Conservation (phyloP, 2,888 invertebrate species). For the Epicampocera succincta region DNA sequence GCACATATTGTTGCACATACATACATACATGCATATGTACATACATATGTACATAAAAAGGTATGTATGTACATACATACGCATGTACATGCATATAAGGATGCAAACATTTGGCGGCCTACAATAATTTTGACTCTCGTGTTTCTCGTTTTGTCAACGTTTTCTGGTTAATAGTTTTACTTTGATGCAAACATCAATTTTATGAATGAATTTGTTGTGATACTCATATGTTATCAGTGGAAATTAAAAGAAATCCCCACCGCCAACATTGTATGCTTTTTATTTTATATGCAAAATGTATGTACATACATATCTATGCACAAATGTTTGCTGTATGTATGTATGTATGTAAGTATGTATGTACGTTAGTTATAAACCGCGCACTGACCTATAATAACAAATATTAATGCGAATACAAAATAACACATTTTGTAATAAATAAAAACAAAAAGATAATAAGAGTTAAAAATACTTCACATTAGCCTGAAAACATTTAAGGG, state of each 20-base stretch:
- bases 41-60: too few species aligned
- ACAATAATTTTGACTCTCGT: slow-evolving; percentile 15
- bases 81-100: too few species aligned
- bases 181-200: slow-evolving; percentile 19
- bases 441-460: slow-evolving; percentile 50
- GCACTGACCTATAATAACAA: slow-evolving; percentile 70
- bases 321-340: neutral
- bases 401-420: slow-evolving; percentile 53
- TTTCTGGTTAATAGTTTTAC: slow-evolving; percentile 6
- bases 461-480: slow-evolving; percentile 42
- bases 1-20: too few species aligned
- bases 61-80: too few species aligned
- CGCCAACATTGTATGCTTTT: slow-evolving; percentile 35
- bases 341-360: neutral
- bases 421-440: slow-evolving; percentile 44
- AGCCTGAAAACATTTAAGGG: neutral
- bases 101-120: too few species aligned
- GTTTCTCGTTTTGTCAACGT: slow-evolving; percentile 32
- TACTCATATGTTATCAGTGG: slow-evolving; percentile 61
- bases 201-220: slow-evolving; percentile 66
- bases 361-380: slow-evolving; percentile 50
- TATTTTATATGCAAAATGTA: slow-evolving; percentile 37
- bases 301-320: slow-evolving; percentile 7
- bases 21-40: too few species aligned
- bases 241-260: slow-evolving; percentile 21